Evolutionary conservation across 2,888 invertebrate species (phyloP), one percentile per base, ranked within the genome.

Genomic region (Halocaridina rubra): DNA sequence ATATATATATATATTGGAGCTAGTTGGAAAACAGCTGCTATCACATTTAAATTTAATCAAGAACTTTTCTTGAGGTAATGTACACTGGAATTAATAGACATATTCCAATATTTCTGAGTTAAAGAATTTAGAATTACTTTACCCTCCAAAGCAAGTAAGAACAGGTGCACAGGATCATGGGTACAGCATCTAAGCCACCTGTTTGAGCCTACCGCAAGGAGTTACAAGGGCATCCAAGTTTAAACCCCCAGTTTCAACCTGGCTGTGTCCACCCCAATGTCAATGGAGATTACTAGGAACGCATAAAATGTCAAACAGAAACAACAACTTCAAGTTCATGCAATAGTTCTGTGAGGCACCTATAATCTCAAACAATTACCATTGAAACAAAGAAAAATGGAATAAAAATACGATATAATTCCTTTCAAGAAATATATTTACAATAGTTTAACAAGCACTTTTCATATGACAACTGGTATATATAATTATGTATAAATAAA

Each of bases 361-460:
- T 46, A 13, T 46, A 46, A 46, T 13, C 46, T 46, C 46, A 46
- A 46, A 46, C 8, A 8, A 46, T 27, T 3, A 64, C 24, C 29
- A 3, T 64, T 22, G 24, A 29, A 27, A 69, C 16, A 27, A 69
- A 30, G 10, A 69, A 0, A 16, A 29, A 13, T 69, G 30, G 69
- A 29, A 13, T 8, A 30, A 24, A 13, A 27, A 69, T 19, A 69
- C 27, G n/a, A 69, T 30, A 8, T n/a, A 29, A 53, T 53, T 24
- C 19, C 19, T 75, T 75, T 75, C 75, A 46, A 27, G 75, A 75
- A 75, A 75, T 75, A 75, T 75, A 75, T 75, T 75, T 75, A 75
- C 75, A 75, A 33, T 46, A 75, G 75, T 75, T 75, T 33, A 75
- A 75, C 75, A 75, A 24, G 39, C 27, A 75, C 19, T 75, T 75